Percentiles rank a stretch among this genome's conserved stretches.
Conservation (phyloP, 1,140 invertebrate species). For the Nylanderia fulva region DNA sequence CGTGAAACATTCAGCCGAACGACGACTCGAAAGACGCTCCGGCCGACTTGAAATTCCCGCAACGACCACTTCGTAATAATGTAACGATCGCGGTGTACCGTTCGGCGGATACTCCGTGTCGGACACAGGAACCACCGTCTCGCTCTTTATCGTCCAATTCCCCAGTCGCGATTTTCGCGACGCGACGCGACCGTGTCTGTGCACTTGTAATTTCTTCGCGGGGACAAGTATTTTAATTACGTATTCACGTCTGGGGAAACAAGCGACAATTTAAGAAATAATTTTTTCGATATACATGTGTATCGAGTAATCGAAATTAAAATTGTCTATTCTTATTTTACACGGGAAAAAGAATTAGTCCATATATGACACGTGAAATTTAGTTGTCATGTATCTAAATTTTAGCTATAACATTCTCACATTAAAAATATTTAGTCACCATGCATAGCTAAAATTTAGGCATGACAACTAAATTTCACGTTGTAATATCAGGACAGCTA, state of each 20-base stretch:
- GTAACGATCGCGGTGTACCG: slow-evolving; percentile 58
- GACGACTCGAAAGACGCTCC: slow-evolving; percentile 72
- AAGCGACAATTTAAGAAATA: not conserved
- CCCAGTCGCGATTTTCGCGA: slow-evolving; percentile 52
- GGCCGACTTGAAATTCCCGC: slow-evolving; percentile 67
- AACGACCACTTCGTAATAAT: slow-evolving; percentile 65
- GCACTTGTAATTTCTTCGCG: slow-evolving; percentile 21
- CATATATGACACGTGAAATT: too few species aligned
- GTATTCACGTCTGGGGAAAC: not conserved
- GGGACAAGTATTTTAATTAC: not conserved
- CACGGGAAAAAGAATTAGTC: too few species aligned
- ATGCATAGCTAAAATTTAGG: too few species aligned
- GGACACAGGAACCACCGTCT: not conserved
- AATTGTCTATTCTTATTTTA: too few species aligned
- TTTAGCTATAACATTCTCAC: too few species aligned
- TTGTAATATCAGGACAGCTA: too few species aligned
- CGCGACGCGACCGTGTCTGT: slow-evolving; percentile 35
- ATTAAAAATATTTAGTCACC: too few species aligned
- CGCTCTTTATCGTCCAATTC: slow-evolving; percentile 59
- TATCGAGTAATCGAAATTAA: slow-evolving; percentile 3
- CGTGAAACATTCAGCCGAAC: slow-evolving; percentile 76
- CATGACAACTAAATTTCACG: too few species aligned
- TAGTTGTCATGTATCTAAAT: too few species aligned
- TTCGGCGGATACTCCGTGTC: slow-evolving; percentile 23
- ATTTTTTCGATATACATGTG: too few species aligned